These are phyloP conservation scores for Asarcornis scutulata DNA, from an alignment of 2,113 vertebrate species.

Conservation along the genomic window DNA sequence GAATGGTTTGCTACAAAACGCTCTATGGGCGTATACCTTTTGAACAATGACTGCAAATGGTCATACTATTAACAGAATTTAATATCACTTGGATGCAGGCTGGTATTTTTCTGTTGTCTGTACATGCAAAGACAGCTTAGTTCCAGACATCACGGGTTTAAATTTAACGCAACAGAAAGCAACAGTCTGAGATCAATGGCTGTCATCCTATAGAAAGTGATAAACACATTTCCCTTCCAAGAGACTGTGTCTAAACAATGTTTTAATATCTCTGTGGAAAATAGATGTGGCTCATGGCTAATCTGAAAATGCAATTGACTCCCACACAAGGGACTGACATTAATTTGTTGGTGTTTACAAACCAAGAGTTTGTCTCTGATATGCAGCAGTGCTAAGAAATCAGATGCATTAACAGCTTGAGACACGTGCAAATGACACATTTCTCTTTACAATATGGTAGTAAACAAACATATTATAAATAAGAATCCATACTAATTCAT, in stretches of 20 bases:
- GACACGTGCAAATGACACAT: background rate
- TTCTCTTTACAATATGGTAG: background rate
- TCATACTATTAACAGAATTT: background rate
- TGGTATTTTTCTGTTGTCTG: background rate
- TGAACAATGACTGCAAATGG: background rate
- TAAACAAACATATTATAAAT: conserved; percentile 3
- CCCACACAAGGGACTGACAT: background rate
- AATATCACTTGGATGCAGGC: background rate
- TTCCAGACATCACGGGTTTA: background rate
- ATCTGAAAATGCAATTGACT: background rate
- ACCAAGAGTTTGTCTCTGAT: background rate
- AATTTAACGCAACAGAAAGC: background rate
- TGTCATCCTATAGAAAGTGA: background rate
- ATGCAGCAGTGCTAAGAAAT: background rate
- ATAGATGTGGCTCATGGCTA: background rate
- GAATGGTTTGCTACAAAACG: background rate
- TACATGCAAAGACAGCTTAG: background rate
- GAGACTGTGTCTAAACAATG: background rate
- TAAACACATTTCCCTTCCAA: background rate
- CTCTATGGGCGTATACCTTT: background rate
- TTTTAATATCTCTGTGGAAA: background rate
- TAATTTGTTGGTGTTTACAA: background rate
- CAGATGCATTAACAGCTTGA: background rate
- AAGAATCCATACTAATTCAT: background rate
- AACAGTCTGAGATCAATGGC: background rate